Base-by-base conservation (phyloP, 2,888 invertebrate genomes). In the Dioctria rufipes region DNA sequence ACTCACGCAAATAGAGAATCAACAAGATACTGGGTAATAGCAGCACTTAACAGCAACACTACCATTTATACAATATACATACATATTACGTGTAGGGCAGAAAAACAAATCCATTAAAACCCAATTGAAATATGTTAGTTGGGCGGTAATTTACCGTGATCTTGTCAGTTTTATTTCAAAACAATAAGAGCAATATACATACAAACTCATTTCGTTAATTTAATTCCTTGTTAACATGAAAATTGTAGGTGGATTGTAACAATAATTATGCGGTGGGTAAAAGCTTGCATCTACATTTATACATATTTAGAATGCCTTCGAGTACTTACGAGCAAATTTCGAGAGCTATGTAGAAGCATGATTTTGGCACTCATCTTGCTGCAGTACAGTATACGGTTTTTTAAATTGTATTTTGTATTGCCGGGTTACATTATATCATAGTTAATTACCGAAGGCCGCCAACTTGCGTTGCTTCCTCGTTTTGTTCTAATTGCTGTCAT, bases 61-160 rank as follows among this genome's bases (percentile, higher is more conserved):
- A 2, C 25, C 25, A 25, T 2, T 25, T 25, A 25, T 25, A 61
- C 54, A 69, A 49, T 60, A 71, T 66, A 80, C 75, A 63, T 46
- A 78, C 60, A 42, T 6, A n/a, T 54, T 40, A 78, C 67, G 40
- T 58, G 58, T 13, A 71, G 77, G 46, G 43, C 25, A 75, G 43
- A 58, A 66, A 65, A 65, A 80, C 75, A 65, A 49, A 65, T 61
- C 80, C 61, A 69, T 71, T 58, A 67, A 69, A 46, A 71, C 11
- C 60, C 60, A 80, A 63, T 71, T 61, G 71, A 39, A 61, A 49
- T 63, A 61, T 51, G 61, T 61, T 13, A 25, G 13, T 51, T 65
- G 46, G 42, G 65, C 54, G 40, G 65, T 43, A 54, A 51, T 66
- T 66, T 42, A 58, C 73, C 73, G 58, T 60, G 73, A 73, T 73